Evolutionary conservation across 2,113 vertebrate species (phyloP).

Genomic region (Oryzias curvinotus): DNA sequence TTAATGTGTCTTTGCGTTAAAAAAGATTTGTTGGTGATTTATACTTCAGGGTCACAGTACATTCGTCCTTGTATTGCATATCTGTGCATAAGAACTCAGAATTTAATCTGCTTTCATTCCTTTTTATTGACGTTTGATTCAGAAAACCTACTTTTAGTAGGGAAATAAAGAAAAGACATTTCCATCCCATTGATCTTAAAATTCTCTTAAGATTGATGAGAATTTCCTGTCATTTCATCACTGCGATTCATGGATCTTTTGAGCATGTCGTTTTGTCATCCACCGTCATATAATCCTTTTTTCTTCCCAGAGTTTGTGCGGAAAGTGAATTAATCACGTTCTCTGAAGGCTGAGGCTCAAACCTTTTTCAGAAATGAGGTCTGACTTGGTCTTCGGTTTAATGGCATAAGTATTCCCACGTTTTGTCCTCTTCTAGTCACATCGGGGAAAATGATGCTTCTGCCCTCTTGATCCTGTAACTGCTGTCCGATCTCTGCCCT

Average conservation of each 20-base stretch:
- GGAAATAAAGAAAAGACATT: background rate
- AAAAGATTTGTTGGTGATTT: too few relatives aligned
- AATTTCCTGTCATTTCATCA: constrained; percentile 48
- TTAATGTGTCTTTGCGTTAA: too few relatives aligned
- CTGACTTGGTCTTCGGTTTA: constrained; percentile 68
- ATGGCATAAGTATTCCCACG: constrained; percentile 70
- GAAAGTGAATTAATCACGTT: constrained; percentile 64
- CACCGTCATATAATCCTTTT: constrained; percentile 47
- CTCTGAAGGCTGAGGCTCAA: constrained; percentile 58
- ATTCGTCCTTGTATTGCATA: too few relatives aligned
- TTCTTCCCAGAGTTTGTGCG: constrained; percentile 42
- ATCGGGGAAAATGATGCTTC: constrained; percentile 63
- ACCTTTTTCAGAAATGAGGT: constrained; percentile 72
- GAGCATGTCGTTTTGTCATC: constrained; percentile 52
- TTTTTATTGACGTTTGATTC: too few relatives aligned
- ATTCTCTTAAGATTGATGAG: constrained; percentile 33
- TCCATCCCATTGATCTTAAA: constrained; percentile 33
- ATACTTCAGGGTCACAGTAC: too few relatives aligned
- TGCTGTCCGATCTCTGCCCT: constrained; percentile 51
- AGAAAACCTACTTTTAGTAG: background rate
- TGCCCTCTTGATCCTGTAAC: constrained; percentile 55
- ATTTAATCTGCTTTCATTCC: too few relatives aligned
- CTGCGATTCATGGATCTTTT: constrained; percentile 36
- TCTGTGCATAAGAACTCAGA: too few relatives aligned
- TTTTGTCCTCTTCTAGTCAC: constrained; percentile 50